Base-by-base conservation (phyloP, 2,797 vertebrate species). In the Sandelia bainsii region DNA sequence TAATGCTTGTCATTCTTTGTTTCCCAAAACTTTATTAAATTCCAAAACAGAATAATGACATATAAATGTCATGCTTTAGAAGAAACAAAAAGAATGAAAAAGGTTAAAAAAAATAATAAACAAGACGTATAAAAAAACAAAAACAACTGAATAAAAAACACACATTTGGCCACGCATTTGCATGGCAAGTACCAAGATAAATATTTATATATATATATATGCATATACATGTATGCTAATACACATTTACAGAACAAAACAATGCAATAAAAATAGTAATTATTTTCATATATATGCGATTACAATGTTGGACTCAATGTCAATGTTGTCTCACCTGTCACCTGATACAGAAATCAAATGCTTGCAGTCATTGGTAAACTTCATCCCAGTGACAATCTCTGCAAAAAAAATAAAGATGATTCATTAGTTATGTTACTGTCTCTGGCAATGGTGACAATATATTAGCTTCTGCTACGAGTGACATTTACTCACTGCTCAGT, bases 301-400 rank as follows among this genome's bases (percentile, higher is more conserved):
- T 22, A 3, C 29, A 29, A 44, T 25, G 2, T 37, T 13, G 37
- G 37, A 39, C 37, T 57, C 19, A 8, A n/a, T 19, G 4, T 16
- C 8, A 32, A 6, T 20, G 19, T 8, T 37, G 63, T 67, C 56
- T 91, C 93, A 98, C 98, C 98, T 97, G 95, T 99, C 98, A 49
- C 95, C 98, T 22, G 98, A 99, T 25, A 96, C 96, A 9, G 97
- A 98, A 87, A 99, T 96, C 81, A 99, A 91, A 87, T 95, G 95
- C 72, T 94, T 97, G 93, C 97, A 98, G 89, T 99, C 96, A 7
- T 96, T 97, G 88, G 96, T 98, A 75, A 99, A 99, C 80, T 97
- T 98, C 93, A 99, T 95, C 72, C 96, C 96, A 0, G 97, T 98
- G 83, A 98, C 96, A 66, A 97, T 95, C 90, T 99, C 98, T 99